Evolutionary conservation across 2,113 vertebrate genomes (phyloP).

Genomic region (Pristiophorus japonicus): DNA sequence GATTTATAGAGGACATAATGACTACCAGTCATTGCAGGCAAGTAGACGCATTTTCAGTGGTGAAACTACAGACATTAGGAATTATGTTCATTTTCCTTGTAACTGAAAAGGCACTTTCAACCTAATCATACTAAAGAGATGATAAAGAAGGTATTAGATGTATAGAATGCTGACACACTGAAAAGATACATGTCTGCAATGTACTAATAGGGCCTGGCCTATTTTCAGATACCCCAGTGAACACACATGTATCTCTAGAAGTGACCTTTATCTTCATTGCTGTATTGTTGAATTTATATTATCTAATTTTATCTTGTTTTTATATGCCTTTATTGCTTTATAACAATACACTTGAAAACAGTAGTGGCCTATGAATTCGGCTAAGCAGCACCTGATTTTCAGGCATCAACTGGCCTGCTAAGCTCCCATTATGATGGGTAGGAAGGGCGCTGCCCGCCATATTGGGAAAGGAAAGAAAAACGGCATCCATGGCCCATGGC

Average conservation of each 20-base stretch:
- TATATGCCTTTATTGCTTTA: not conserved
- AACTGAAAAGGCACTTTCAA: constrained; percentile 5
- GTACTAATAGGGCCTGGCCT: not conserved
- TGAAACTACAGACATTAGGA: not conserved
- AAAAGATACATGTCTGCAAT: not conserved
- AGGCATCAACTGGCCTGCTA: not conserved
- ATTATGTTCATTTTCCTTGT: not conserved
- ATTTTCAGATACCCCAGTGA: not conserved
- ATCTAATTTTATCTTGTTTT: not conserved
- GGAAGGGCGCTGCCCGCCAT: not conserved
- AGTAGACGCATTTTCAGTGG: not conserved
- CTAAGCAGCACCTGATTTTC: not conserved
- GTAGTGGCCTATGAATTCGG: not conserved
- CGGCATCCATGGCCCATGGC: no score
- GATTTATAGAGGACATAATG: not conserved
- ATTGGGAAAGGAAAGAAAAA: not conserved
- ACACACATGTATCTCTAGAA: not conserved
- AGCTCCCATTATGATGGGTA: not conserved
- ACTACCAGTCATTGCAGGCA: not conserved
- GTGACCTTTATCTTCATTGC: not conserved
- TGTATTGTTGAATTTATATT: not conserved
- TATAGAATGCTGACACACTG: not conserved
- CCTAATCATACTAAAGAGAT: not conserved
- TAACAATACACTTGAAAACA: not conserved
- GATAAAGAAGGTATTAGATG: not conserved